Evolutionary conservation across 2,888 invertebrate genomes (phyloP).

Genomic region (Leucophora obtusa): DNA sequence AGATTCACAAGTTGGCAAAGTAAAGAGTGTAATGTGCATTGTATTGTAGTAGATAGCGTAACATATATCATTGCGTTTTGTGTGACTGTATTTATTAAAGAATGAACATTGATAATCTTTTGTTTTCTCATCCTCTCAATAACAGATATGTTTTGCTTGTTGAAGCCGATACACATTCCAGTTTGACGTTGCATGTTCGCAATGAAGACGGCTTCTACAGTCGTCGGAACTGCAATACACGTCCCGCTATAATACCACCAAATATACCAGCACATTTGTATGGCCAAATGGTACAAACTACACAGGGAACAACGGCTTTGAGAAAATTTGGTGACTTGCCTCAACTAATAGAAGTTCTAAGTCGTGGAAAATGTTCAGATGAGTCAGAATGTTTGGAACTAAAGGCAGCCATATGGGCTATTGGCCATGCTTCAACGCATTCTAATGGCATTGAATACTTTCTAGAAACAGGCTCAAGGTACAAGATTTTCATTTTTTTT

Average conservation of each 20-base stretch:
- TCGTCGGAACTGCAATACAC: slow-evolving; percentile 83
- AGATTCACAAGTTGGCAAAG: no score
- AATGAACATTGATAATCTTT: not conserved
- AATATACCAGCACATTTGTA: slow-evolving; percentile 86
- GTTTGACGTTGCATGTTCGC: slow-evolving; percentile 89
- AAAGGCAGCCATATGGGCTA: slow-evolving; percentile 94
- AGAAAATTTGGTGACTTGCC: slow-evolving; percentile 74
- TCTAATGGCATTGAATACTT: slow-evolving; percentile 87
- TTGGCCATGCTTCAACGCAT: slow-evolving; percentile 90
- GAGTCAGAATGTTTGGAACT: slow-evolving; percentile 87
- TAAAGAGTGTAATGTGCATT: not conserved
- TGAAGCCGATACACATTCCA: slow-evolving; percentile 93
- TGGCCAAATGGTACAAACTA: slow-evolving; percentile 88
- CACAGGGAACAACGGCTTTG: slow-evolving; percentile 78
- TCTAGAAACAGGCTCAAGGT: slow-evolving; percentile 78
- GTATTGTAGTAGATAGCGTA: not conserved
- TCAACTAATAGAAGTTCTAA: slow-evolving; percentile 73
- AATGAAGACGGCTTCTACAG: slow-evolving; percentile 88
- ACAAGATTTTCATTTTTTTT: slow-evolving; percentile 1
- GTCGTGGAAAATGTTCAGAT: slow-evolving; percentile 81
- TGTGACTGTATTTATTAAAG: slow-evolving; percentile 16
- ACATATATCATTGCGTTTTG: slow-evolving; percentile 30
- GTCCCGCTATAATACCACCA: slow-evolving; percentile 80
- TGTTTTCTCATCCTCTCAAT: not conserved
- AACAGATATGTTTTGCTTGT: slow-evolving; percentile 90